Evolutionary conservation across 2,888 invertebrate genomes (phyloP), one percentile per base, ranked within the genome.

Genomic region (Rotaria magnacalcarata): DNA sequence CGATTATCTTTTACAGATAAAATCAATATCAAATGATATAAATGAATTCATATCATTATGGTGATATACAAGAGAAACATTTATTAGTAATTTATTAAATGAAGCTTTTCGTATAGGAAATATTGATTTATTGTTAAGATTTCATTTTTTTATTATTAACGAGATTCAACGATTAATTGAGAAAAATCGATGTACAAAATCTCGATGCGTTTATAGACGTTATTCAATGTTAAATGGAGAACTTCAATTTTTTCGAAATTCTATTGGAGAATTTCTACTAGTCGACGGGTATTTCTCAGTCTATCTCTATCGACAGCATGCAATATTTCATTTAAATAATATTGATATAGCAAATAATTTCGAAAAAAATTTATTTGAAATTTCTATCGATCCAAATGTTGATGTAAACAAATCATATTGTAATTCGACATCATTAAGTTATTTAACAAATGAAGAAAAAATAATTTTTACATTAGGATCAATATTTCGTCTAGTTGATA

Each of bases 401-500:
- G 27, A 60, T 60, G 11, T 27, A 60, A 11, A 27, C 0, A 60
- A 60, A 27, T n/a, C 60, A 14, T 60, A n/a, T 60, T 27, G 10
- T 27, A 60, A 60, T 27, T 27, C 27, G 14, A 60, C 60, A 27
- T n/a, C 60, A 60, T 60, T 60, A 11, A 60, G 27, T 60, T 27
- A n/a, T 27, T 60, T 27, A 27, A 11, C 27, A 3, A n/a, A n/a
- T 11, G 60, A 60, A 60, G 60, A 60, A n/a, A n/a, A 60, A 60
- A 60, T 60, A 60, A n/a, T 60, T 60, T 60, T 60, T 27, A 60
- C 60, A n/a, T 60, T 60, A 60, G 60, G 60, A 60, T 60, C 60
- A n/a, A 60, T 60, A n/a, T 60, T 60, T 60, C 60, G 14, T 27
- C n/a, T 60, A 27, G 14, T 60, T 60, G 14, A n/a, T 60, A 27